A percentile compares a stretch with the other conserved stretches of the same genome.
Evolutionary conservation across 1,140 invertebrate species (phyloP).

Genomic region (Drosophila punjabiensis): DNA sequence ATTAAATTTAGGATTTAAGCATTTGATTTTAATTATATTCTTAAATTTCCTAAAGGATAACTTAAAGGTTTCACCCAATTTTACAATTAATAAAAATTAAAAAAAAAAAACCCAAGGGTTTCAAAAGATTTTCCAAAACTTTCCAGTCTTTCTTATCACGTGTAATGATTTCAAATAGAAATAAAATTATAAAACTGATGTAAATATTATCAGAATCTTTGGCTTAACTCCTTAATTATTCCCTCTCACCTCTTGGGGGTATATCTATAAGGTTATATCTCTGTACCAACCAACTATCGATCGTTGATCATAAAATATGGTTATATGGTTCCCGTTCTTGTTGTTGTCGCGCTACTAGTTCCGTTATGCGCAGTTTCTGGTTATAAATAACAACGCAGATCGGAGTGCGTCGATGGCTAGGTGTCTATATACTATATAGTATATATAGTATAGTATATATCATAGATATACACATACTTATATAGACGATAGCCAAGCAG

Average conservation of each 20-base stretch:
- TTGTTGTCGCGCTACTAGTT: conserved; percentile 20
- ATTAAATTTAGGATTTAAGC: too few relatives aligned
- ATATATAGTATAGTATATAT: background rate
- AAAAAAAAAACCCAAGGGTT: too few relatives aligned
- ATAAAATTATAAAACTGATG: too few relatives aligned
- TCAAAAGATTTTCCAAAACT: too few relatives aligned
- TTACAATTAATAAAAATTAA: too few relatives aligned
- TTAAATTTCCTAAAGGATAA: too few relatives aligned
- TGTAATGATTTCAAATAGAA: too few relatives aligned
- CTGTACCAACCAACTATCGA: conserved; percentile 11
- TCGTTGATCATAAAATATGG: conserved; percentile 38
- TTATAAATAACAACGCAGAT: conserved; percentile 41
- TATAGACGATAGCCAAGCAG: conserved; percentile 1
- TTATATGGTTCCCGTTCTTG: conserved; percentile 28
- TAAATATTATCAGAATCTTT: too few relatives aligned
- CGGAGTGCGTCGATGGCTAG: conserved; percentile 10
- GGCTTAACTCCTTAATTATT: too few relatives aligned
- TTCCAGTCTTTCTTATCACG: too few relatives aligned
- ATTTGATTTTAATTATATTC: too few relatives aligned
- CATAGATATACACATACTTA: background rate
- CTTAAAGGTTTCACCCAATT: too few relatives aligned
- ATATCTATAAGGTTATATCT: background rate
- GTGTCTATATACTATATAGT: background rate
- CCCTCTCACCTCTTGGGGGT: background rate
- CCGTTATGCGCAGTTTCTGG: conserved; percentile 44